Conservation (phyloP, 2,888 invertebrate species). For the Eupithecia abbreviata region DNA sequence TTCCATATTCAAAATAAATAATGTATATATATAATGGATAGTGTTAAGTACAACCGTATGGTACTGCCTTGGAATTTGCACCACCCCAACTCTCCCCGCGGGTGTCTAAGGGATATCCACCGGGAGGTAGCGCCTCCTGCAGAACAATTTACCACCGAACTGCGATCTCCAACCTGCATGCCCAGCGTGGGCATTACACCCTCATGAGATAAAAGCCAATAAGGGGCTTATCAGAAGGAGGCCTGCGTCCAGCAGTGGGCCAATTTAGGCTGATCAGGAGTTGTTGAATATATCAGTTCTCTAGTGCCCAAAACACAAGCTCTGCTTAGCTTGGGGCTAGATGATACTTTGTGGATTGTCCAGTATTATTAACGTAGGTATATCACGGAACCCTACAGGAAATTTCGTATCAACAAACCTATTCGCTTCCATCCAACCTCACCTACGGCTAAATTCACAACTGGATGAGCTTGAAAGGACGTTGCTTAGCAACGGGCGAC, state of each 20-base stretch:
- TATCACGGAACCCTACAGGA: slow-evolving; percentile 24
- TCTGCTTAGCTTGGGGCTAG: not conserved
- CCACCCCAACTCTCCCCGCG: too few relatives aligned
- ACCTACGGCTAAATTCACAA: slow-evolving; percentile 46
- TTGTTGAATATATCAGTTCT: not conserved
- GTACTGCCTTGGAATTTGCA: too few relatives aligned
- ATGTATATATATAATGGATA: not conserved
- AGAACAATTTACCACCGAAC: too few relatives aligned
- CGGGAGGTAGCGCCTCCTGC: too few relatives aligned
- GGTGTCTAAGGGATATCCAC: too few relatives aligned
- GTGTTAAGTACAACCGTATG: not conserved
- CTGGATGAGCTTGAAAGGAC: slow-evolving; percentile 42
- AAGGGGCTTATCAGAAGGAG: too few relatives aligned
- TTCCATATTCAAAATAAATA: not conserved
- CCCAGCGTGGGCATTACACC: too few relatives aligned
- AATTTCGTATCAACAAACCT: slow-evolving; percentile 20
- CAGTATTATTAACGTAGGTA: too few relatives aligned
- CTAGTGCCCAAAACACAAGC: not conserved
- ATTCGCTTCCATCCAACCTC: slow-evolving; percentile 28
- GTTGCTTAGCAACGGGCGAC: slow-evolving; percentile 46
- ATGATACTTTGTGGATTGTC: not conserved
- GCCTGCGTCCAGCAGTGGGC: too few relatives aligned
- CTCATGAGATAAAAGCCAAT: too few relatives aligned
- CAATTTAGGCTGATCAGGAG: too few relatives aligned
- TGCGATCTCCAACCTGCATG: too few relatives aligned